A percentile compares a stretch with the other conserved stretches of the same genome.
phyloP scores from a whole-genome alignment of 1,140 invertebrate genomes.

The Muscidifurax raptorellus region DNA sequence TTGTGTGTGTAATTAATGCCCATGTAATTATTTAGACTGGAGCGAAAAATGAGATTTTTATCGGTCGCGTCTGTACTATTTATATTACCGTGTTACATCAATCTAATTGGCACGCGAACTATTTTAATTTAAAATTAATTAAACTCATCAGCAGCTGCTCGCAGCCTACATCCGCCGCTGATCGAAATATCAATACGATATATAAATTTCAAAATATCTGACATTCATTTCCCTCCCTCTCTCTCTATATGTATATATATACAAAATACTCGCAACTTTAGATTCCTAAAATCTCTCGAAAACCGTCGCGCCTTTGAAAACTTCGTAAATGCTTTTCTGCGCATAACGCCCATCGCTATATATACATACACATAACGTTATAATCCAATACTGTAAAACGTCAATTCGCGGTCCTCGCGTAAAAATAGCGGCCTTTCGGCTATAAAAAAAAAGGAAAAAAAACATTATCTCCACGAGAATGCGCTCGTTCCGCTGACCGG shows the following conservation, averaged over 20 bases:
- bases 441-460: slow-evolving; percentile 27
- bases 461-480: not conserved
- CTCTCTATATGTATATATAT: too few species aligned
- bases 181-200: not conserved
- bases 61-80: too few species aligned
- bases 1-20: too few species aligned
- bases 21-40: too few species aligned
- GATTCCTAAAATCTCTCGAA: too few species aligned
- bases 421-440: slow-evolving; percentile 16
- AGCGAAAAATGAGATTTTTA: too few species aligned
- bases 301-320: too few species aligned
- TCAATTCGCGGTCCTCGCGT: not conserved
- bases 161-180: not conserved
- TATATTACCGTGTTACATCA: not conserved
- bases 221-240: too few species aligned
- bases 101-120: not conserved
- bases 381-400: slow-evolving; percentile 18
- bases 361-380: not conserved
- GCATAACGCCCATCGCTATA: not conserved
- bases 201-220: too few species aligned
- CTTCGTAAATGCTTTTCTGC: not conserved
- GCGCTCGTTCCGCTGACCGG: not conserved
- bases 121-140: slow-evolving; percentile 16
- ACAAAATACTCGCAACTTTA: too few species aligned
- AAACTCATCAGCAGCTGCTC: not conserved